Evolutionary conservation across 2,113 vertebrate genomes (phyloP).

Genomic region (Potamarius usumacintae): DNA sequence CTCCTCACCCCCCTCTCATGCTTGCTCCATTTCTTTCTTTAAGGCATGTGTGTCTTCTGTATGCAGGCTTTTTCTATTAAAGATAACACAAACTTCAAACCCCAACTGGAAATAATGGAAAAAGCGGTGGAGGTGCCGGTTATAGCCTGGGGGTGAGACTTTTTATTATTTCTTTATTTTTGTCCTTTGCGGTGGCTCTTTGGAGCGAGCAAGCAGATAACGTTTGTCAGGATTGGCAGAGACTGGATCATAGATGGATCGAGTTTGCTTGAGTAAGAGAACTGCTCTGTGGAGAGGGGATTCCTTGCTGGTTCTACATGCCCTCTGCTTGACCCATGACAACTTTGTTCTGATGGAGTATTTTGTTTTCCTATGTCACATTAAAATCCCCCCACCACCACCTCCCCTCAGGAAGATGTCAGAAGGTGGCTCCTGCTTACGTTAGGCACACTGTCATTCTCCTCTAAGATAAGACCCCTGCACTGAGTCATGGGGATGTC

Average conservation of each 20-base stretch:
- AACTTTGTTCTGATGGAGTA: conserved; percentile 43
- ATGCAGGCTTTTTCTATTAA: conserved; percentile 58
- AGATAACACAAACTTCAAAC: conserved; percentile 62
- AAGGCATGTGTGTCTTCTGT: conserved; percentile 58
- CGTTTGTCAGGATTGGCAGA: conserved; percentile 39
- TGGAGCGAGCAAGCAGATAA: conserved; percentile 46
- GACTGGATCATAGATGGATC: conserved; percentile 38
- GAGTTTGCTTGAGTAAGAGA: conserved; percentile 27
- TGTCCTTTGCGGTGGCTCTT: conserved; percentile 44
- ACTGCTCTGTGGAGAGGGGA: conserved; percentile 36
- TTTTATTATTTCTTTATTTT: conserved; percentile 54
- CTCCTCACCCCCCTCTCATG: conserved; percentile 47
- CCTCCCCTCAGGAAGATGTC: conserved; percentile 38
- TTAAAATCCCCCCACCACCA: conserved; percentile 31
- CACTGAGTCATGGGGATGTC: conserved; percentile 71
- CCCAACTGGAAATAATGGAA: conserved; percentile 61
- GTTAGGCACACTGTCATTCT: conserved; percentile 52
- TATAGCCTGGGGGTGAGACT: conserved; percentile 56
- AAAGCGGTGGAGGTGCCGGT: conserved; percentile 52
- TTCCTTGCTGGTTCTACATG: conserved; percentile 20
- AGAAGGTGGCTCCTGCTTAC: conserved; percentile 44
- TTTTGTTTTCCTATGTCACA: conserved; percentile 28
- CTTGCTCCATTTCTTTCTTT: conserved; percentile 37
- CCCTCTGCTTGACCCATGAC: conserved; percentile 30
- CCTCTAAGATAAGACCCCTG: conserved; percentile 53